Evolutionary conservation across 2,888 invertebrate genomes (phyloP), one percentile per base, ranked within the genome.

Genomic region (Torymus aiolomorphi): DNA sequence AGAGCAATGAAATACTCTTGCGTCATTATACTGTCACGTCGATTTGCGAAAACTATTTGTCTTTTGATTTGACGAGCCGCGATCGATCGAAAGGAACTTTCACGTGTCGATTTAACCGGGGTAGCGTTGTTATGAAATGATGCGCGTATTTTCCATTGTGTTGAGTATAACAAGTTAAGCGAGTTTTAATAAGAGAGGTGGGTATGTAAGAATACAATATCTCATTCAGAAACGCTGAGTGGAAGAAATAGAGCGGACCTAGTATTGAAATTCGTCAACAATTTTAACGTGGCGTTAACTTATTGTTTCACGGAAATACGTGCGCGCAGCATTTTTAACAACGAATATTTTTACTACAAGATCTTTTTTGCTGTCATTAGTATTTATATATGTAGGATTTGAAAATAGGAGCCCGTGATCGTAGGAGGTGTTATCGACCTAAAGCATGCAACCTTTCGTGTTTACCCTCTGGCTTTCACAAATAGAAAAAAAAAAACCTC

Each of bases 321-420:
- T 2, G 24, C 56, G 12, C 20, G 31, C 24, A n/a, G n/a, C 31
- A 13, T 54, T 69, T 31, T 31, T 42, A 69, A 42, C 56, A 56
- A 16, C 16, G 56, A 16, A 69, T 5, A 14, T 8, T 42, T 69
- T 69, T 42, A 16, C 56, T 2, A 2, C n/a, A n/a, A 13, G 31
- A 31, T 56, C 16, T 69, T 12, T 16, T 31, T n/a, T 2, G 16
- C 12, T 16, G 5, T 56, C 31, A 67, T 67, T 54, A 69, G 56
- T 56, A 56, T 69, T 56, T 67, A 67, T 52, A 24, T 49, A 49
- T 13, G 67, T 24, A 5, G 54, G n/a, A 52, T 67, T 54, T 67
- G 51, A 67, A 66, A 54, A 54, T 16, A 20, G 20, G 62, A 59
- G 10, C 18, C 18, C 11, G 13, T 24, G 18, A 62, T 24, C 18